Conservation (phyloP, 2,888 invertebrate genomes). For the Euplagia quadripunctaria region DNA sequence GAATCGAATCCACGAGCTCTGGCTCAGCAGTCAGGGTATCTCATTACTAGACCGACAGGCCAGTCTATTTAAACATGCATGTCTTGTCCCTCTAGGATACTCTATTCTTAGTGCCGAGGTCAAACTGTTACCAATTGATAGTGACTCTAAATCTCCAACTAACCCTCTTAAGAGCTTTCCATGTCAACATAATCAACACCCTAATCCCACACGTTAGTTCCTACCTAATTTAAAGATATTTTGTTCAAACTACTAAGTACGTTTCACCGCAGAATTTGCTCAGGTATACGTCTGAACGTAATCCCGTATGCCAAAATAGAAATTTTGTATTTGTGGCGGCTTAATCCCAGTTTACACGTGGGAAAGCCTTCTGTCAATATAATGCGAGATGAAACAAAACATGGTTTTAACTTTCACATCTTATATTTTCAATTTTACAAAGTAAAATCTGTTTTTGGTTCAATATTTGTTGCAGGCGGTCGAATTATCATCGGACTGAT, state of each 20-base stretch:
- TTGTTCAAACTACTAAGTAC: conserved; percentile 41
- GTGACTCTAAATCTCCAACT: conserved; percentile 19
- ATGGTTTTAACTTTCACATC: conserved; percentile 48
- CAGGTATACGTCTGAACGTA: conserved; percentile 39
- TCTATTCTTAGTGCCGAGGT: conserved; percentile 13
- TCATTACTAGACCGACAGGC: too few species aligned
- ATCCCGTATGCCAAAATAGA: conserved; percentile 55
- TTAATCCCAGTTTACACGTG: conserved; percentile 55
- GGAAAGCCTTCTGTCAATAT: conserved; percentile 60
- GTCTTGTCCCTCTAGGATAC: background rate
- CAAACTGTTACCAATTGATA: conserved; percentile 15
- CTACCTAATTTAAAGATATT: conserved; percentile 35
- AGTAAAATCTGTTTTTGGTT: background rate
- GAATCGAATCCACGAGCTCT: too few species aligned
- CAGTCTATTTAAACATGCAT: too few species aligned
- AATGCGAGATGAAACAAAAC: conserved; percentile 52
- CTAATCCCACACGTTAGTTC: conserved; percentile 25
- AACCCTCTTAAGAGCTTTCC: conserved; percentile 26
- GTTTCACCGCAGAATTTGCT: conserved; percentile 34
- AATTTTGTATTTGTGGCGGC: conserved; percentile 53
- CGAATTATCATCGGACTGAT: background rate
- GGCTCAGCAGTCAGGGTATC: too few species aligned
- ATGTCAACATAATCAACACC: conserved; percentile 28
- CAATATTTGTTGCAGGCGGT: background rate
- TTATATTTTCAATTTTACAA: conserved; percentile 28